Conservation (phyloP, 2,797 vertebrate genomes). For the Sciurus vulgaris region DNA sequence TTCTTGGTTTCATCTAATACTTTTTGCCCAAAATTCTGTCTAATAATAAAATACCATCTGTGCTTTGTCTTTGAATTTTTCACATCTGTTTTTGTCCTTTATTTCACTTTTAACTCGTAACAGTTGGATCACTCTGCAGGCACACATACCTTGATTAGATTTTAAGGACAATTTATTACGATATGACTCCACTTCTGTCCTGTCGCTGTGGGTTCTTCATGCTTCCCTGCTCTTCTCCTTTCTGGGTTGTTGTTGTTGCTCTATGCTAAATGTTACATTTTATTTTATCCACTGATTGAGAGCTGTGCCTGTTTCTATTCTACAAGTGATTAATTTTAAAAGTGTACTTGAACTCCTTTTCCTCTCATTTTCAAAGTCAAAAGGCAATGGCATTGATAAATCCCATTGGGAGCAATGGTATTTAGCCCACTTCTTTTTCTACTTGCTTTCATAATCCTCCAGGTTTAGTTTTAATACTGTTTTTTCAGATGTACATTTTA, state of each 20-base stretch:
- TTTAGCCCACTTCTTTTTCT: not conserved
- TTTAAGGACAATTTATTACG: not conserved
- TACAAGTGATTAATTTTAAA: not conserved
- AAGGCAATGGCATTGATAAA: not conserved
- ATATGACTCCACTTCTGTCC: not conserved
- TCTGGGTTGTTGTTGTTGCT: not conserved
- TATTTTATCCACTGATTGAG: not conserved
- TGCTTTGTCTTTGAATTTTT: not conserved
- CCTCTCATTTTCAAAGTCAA: not conserved
- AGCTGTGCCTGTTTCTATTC: not conserved
- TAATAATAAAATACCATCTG: not conserved
- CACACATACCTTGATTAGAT: not conserved
- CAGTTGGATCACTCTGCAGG: not conserved
- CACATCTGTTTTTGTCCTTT: not conserved
- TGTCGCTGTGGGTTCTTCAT: not conserved
- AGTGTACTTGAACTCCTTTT: not conserved
- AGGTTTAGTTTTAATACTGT: not conserved
- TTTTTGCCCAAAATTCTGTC: conserved; percentile 27
- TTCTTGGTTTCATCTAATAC: not conserved
- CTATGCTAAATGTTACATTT: not conserved
- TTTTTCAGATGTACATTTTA: not conserved
- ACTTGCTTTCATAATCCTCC: not conserved
- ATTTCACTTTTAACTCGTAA: not conserved
- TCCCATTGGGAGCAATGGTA: not conserved
- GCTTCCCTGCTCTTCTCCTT: not conserved